These are phyloP conservation scores for Bombus fervidus DNA, from an alignment of 1,140 invertebrate species.

Conservation along the genomic window DNA sequence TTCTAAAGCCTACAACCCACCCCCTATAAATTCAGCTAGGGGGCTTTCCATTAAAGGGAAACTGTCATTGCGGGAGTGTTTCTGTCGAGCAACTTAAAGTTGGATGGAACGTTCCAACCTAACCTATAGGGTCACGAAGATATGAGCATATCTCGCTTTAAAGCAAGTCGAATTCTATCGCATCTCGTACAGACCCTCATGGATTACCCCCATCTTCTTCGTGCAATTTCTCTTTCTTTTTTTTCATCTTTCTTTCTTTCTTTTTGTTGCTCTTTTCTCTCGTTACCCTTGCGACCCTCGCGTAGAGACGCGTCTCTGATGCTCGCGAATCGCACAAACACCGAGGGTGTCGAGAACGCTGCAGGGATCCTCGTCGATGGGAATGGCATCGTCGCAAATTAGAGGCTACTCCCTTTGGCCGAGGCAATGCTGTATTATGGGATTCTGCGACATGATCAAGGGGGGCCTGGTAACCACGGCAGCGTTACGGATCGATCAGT, in stretches of 20 bases:
- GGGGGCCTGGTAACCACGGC: conserved; percentile 15
- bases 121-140: conserved; percentile 17
- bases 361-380: conserved; percentile 39
- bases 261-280: background rate
- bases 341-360: conserved; percentile 17
- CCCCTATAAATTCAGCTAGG: conserved; percentile 55
- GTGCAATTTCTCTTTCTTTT: conserved; percentile 24
- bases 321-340: background rate
- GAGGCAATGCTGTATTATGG: background rate
- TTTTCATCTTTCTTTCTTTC: background rate
- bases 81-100: conserved; percentile 57
- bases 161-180: conserved; percentile 45
- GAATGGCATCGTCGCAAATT: conserved; percentile 43
- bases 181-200: background rate
- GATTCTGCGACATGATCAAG: conserved; percentile 31
- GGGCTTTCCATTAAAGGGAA: conserved; percentile 60
- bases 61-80: conserved; percentile 12
- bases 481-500: conserved; percentile 10
- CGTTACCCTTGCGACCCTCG: conserved; percentile 3
- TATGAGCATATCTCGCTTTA: conserved; percentile 63
- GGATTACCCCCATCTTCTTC: conserved; percentile 13
- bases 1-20: conserved; percentile 50
- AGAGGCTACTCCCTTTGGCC: conserved; percentile 45
- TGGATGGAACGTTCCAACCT: conserved; percentile 22
- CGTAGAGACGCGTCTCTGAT: background rate